These are phyloP conservation scores for Acholoe squamosa DNA, from an alignment of 2,888 invertebrate genomes.

Conservation along the genomic window DNA sequence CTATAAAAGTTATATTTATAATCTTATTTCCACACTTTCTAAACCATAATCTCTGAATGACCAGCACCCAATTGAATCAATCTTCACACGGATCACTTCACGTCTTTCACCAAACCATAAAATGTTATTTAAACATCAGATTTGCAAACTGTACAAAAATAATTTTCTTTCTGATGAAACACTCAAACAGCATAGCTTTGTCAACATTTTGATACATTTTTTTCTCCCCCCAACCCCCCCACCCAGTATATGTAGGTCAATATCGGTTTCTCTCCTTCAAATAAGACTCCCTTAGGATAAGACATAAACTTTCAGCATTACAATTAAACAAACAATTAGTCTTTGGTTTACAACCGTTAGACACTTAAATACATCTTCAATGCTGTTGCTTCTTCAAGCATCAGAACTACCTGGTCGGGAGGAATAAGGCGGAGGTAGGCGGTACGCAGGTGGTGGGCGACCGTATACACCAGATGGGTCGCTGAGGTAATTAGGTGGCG, in stretches of 20 bases:
- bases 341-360: too few species aligned
- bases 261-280: too few species aligned
- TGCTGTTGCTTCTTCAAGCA: neutral
- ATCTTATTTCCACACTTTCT: neutral
- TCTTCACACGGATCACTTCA: neutral
- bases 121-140: neutral
- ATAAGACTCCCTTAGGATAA: too few species aligned
- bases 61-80: neutral
- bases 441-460: constrained; percentile 45
- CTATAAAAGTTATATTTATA: neutral
- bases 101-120: neutral
- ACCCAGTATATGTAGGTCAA: too few species aligned
- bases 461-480: neutral
- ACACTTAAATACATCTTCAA: too few species aligned
- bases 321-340: too few species aligned
- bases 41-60: neutral
- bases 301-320: too few species aligned
- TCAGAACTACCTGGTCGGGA: neutral
- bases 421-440: constrained; percentile 42
- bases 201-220: too few species aligned
- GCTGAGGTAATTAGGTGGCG: constrained; percentile 11
- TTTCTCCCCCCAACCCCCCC: too few species aligned
- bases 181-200: too few species aligned
- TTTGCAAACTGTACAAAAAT: neutral
- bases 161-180: neutral